Percentiles rank a stretch among this genome's conserved stretches.
These are phyloP conservation scores for Pycnonotus jocosus DNA, from an alignment of 2,113 vertebrate genomes.

Conservation along the genomic window DNA sequence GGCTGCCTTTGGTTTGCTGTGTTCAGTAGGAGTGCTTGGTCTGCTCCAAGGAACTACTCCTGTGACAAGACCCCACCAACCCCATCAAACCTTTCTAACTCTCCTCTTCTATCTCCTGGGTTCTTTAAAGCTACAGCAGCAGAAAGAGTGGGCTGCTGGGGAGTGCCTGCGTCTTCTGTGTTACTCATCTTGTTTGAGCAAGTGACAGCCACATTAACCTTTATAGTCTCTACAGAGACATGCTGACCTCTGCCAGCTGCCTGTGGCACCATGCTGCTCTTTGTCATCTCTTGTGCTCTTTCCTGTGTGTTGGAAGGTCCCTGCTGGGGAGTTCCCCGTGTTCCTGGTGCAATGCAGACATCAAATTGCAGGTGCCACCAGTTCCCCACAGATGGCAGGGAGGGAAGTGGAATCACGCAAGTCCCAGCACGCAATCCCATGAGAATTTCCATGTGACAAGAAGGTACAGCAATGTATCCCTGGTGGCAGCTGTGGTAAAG, in stretches of 20 bases:
- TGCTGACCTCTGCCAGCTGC: neutral
- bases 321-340: neutral
- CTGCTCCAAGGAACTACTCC: neutral
- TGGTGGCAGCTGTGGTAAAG: neutral
- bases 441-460: neutral
- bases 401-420: neutral
- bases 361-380: neutral
- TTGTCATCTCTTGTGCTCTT: neutral
- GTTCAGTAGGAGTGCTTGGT: neutral
- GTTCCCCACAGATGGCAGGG: neutral
- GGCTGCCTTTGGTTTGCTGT: neutral
- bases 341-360: neutral
- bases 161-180: neutral
- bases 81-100: neutral
- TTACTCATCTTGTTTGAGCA: neutral
- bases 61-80: neutral
- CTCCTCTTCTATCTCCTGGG: neutral
- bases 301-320: neutral
- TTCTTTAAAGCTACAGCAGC: neutral
- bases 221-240: rapidly evolving
- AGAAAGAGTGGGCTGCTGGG: neutral
- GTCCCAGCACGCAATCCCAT: neutral
- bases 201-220: neutral
- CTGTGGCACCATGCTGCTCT: neutral
- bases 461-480: neutral